A percentile compares a stretch with the other conserved stretches of the same genome.
Conservation (phyloP, 2,888 invertebrate species). For the Esperia sulphurella region DNA sequence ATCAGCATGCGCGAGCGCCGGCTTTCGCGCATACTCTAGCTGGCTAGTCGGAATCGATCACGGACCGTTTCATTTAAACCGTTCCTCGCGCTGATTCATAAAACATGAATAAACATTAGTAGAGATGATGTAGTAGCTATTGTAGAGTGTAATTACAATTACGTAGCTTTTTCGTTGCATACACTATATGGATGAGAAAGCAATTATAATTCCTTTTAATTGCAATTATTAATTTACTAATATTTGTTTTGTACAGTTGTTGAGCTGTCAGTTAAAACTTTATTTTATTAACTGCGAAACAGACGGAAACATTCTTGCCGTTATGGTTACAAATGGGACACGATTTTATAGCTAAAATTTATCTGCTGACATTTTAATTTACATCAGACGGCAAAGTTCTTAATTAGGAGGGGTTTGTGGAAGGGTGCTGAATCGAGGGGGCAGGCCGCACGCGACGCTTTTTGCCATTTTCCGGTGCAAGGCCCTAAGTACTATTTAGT, state of each 20-base stretch:
- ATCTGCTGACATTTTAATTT: slow-evolving; percentile 48
- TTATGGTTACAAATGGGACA: slow-evolving; percentile 36
- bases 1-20: slow-evolving; percentile 40
- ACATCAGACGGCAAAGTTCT: slow-evolving; percentile 49
- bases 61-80: slow-evolving; percentile 38
- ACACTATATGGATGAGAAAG: not conserved
- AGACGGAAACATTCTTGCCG: slow-evolving; percentile 13
- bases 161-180: slow-evolving; percentile 5
- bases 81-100: slow-evolving; percentile 46
- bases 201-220: not conserved
- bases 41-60: slow-evolving; percentile 44
- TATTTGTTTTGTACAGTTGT: too few relatives aligned
- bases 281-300: slow-evolving; percentile 1
- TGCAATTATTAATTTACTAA: too few relatives aligned
- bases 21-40: slow-evolving; percentile 52
- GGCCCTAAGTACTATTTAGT: not conserved
- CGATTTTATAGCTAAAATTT: slow-evolving; percentile 33
- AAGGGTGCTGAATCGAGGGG: slow-evolving; percentile 19
- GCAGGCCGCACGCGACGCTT: slow-evolving; percentile 31
- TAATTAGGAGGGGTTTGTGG: slow-evolving; percentile 46
- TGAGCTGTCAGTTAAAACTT: not conserved
- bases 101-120: slow-evolving; percentile 28
- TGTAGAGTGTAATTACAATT: slow-evolving; percentile 9
- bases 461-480: slow-evolving; percentile 29
- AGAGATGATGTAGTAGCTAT: slow-evolving; percentile 8